A percentile compares a stretch with the other conserved stretches of the same genome.
Evolutionary conservation across 2,797 vertebrate species (phyloP).

Genomic region (Enoplosus armatus): DNA sequence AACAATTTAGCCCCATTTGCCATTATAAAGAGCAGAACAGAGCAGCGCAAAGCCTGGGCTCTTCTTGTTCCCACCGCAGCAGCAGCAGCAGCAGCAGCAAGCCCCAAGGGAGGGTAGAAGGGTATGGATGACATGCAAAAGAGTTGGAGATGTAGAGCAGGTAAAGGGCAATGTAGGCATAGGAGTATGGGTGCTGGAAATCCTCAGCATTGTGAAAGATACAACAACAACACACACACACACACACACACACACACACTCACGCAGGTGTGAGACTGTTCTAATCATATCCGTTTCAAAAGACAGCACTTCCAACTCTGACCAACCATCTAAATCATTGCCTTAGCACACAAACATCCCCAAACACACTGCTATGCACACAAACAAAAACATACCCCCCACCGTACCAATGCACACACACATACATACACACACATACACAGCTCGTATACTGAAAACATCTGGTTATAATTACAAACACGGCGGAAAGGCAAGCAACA

Average conservation of each 20-base stretch:
- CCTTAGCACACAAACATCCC: conserved; percentile 55
- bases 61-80: conserved; percentile 82
- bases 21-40: conserved; percentile 91
- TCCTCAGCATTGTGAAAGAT: conserved; percentile 13
- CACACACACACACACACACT: conserved; percentile 12
- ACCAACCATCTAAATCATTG: conserved; percentile 39
- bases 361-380: conserved; percentile 52
- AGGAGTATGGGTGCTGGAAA: neutral
- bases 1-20: conserved; percentile 95
- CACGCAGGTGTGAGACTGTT: conserved; percentile 28
- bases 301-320: conserved; percentile 23
- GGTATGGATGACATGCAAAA: conserved; percentile 8
- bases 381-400: conserved; percentile 60
- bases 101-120: conserved; percentile 11
- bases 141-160: neutral
- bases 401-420: neutral
- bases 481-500: conserved; percentile 84
- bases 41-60: conserved; percentile 41
- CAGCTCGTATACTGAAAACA: conserved; percentile 83
- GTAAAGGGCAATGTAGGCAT: neutral
- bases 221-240: conserved; percentile 9
- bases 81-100: conserved; percentile 69
- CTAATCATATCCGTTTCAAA: conserved; percentile 34
- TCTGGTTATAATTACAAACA: conserved; percentile 90
- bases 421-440: conserved; percentile 53